Evolutionary conservation across 2,113 vertebrate species (phyloP), one percentile per base, ranked within the genome.

Genomic region (Xiphophorus couchianus): DNA sequence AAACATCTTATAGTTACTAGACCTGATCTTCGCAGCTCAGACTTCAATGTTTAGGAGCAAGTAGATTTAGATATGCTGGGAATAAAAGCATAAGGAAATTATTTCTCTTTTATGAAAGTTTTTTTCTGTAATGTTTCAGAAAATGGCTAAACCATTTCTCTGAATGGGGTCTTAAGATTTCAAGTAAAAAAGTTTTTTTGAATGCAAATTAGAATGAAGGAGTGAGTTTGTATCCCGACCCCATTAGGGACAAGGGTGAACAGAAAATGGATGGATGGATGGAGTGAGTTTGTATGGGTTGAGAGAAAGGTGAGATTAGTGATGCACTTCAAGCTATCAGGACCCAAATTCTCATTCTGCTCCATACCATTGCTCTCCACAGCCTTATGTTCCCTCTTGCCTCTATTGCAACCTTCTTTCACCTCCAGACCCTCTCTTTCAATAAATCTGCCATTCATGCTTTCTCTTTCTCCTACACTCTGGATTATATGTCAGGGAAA

Each of bases 81-180:
- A 48, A 48, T 35, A 14, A 66, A 42, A 66, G 39, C 76, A 80
- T 77, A 81, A 71, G 77, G 73, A 87, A 82, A 88, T 71, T 76
- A 73, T 68, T 73, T 84, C 37, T 71, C 67, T 77, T 73, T 62
- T 64, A 69, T 80, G 63, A 37, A 76, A 30, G 62, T 65, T 62
- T 81, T 44, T 29, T 75, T 66, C 70, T 37, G 35, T 37, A 37
- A 67, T 68, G 69, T 64, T 28, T 89, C 80, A 79, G 78, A 84
- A 83, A 76, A 78, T 65, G 78, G 74, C 58, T 80, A 78, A 64
- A 84, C 88, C 83, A 82, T 87, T 76, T 82, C 64, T 70, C 69
- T 67, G 86, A 93, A 91, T 88, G 83, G 78, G 83, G 84, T 81
- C 87, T 83, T 89, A 87, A 87, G 90, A 81, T 80, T 75, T 71